Base-by-base conservation (phyloP, 2,113 vertebrate genomes). In the Ammodytes marinus region DNA sequence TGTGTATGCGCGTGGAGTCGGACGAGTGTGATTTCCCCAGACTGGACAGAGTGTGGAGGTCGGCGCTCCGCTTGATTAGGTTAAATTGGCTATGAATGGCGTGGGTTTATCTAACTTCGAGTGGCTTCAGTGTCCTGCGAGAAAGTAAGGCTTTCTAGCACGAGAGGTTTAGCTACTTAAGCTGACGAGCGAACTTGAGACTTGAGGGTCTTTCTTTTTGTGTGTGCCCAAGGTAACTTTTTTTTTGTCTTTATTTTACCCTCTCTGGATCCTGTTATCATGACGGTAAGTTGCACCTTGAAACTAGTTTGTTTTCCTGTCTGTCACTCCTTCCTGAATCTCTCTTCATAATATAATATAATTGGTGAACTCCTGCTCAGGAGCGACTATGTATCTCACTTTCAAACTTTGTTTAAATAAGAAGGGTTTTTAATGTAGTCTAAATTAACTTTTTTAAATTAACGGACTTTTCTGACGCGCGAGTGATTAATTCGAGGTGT, bases 201-300 rank as follows among this genome's bases (percentile, higher is more conserved):
- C n/a, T n/a, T n/a, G n/a, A n/a, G 43, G n/a, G n/a, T 54, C 64
- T 50, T 27, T 27, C 27, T 60, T 39, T 37, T 46, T 58, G 9
- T 4, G 45, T 39, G 74, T 47, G n/a, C 5, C 91, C 79, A 88
- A 76, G 19, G 53, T 69, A 27, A 4, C 39, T 39, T 88, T 69
- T 69, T 6, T 19, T 77, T 78, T 78, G 8, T 74, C 13, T 80
- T 19, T 75, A 8, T 74, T 75, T 70, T 19, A 40, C 39, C 43
- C 76, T 70, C 47, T 49, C 88, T 14, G 94, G 93, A 94, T 87
- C 80, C 77, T 78, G 60, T 61, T 50, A 83, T 79, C 84, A 95
- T 95, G 95, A 95, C 95, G 94, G 95, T 95, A 88, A 95, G 85
- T 85, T 75, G 52, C 64, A 70, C 66, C 49, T 77, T 79, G 37